Conservation (phyloP, 2,113 vertebrate genomes). For the Cyprinodon variegatus region DNA sequence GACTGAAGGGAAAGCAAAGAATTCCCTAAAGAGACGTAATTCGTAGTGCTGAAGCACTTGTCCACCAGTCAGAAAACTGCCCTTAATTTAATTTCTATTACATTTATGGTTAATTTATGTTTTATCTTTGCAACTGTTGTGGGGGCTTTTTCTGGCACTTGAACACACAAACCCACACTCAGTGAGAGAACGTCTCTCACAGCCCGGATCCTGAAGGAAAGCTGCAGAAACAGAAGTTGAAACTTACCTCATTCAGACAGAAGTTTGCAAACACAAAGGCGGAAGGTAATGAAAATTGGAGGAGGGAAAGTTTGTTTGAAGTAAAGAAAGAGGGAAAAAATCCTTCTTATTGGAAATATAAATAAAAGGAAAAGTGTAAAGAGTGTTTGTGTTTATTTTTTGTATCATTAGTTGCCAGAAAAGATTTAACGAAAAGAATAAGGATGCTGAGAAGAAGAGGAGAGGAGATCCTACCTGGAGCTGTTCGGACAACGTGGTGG, state of each 20-base stretch:
- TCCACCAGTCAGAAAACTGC: not conserved
- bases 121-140: slow-evolving; percentile 49
- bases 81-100: slow-evolving; percentile 57
- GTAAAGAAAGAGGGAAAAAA: not conserved
- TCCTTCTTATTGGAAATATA: not conserved
- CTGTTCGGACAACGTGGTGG: slow-evolving; percentile 64
- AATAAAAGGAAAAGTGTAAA: not conserved
- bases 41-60: not conserved
- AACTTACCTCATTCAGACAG: slow-evolving; percentile 53
- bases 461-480: slow-evolving; percentile 70
- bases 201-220: slow-evolving; percentile 29
- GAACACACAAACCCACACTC: slow-evolving; percentile 13
- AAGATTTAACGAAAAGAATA: not conserved
- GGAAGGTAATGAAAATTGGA: not conserved
- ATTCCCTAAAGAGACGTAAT: slow-evolving; percentile 9
- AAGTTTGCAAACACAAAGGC: slow-evolving; percentile 24
- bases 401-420: not conserved
- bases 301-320: slow-evolving; percentile 1
- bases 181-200: slow-evolving; percentile 25
- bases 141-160: slow-evolving; percentile 9
- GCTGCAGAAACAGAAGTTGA: slow-evolving; percentile 35
- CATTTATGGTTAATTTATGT: slow-evolving; percentile 47
- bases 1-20: not conserved
- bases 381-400: not conserved
- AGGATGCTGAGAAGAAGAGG: not conserved